Conservation (phyloP, 2,797 vertebrate species). For the Phataginus tetradactyla region DNA sequence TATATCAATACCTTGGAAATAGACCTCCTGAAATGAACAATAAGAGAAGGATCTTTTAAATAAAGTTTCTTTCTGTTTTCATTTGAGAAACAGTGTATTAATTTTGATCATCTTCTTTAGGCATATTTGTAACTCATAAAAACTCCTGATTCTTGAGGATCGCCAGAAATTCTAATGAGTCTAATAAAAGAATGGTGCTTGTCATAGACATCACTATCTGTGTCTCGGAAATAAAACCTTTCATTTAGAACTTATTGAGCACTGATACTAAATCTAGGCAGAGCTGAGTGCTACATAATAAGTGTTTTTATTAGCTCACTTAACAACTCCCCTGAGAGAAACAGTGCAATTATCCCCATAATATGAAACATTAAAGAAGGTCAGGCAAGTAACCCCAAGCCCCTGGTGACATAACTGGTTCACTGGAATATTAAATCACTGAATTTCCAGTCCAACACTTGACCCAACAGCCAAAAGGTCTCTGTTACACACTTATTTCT, state of each 20-base stretch:
- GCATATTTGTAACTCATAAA: not conserved
- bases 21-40: not conserved
- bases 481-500: not conserved
- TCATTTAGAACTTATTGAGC: not conserved
- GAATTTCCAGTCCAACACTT: not conserved
- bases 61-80: not conserved
- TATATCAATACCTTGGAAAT: not conserved
- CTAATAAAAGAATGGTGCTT: not conserved
- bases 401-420: not conserved
- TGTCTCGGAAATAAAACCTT: conserved; percentile 25
- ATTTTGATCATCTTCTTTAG: not conserved
- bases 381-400: not conserved
- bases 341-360: not conserved
- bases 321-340: conserved; percentile 14
- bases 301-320: not conserved
- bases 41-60: not conserved
- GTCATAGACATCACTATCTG: not conserved
- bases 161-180: conserved; percentile 16
- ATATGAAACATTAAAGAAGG: conserved; percentile 1
- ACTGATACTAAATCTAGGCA: not conserved
- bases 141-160: not conserved
- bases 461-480: not conserved
- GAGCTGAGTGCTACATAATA: not conserved
- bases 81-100: not conserved
- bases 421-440: not conserved